A percentile compares a stretch with the other conserved stretches of the same genome.
phyloP scores from a whole-genome alignment of 2,113 vertebrate species.

The Lagopus leucura region DNA sequence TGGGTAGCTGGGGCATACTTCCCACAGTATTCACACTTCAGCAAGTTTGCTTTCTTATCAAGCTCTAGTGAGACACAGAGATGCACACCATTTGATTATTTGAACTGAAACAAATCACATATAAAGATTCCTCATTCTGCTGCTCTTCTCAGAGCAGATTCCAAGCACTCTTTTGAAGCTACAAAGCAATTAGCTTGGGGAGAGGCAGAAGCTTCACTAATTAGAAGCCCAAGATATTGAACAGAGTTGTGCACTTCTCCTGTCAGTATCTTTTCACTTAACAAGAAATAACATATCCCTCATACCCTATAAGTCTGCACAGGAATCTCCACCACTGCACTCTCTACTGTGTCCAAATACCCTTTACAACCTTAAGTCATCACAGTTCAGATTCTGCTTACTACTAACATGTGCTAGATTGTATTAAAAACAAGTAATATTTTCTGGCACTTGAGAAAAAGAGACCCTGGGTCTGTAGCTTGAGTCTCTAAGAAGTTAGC shows the following conservation, averaged over 20 bases:
- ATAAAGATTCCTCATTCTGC: background rate
- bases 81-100: background rate
- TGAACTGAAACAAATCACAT: background rate
- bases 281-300: background rate
- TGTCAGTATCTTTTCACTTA: background rate
- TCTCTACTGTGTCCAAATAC: background rate
- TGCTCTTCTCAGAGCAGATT: background rate
- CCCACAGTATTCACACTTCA: constrained; percentile 96
- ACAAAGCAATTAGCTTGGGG: background rate
- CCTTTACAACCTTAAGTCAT: background rate
- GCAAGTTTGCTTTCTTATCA: constrained; percentile 80
- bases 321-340: background rate
- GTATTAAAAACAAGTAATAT: background rate
- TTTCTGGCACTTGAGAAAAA: background rate
- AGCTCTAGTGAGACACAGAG: constrained; percentile 77
- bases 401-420: background rate
- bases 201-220: background rate
- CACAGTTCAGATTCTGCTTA: background rate
- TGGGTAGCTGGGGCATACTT: constrained; percentile 91
- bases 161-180: background rate
- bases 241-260: background rate
- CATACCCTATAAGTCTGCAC: background rate
- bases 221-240: background rate
- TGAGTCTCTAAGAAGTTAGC: background rate
- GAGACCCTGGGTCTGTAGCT: background rate